Evolutionary conservation across 2,888 invertebrate genomes (phyloP), one percentile per base, ranked within the genome.

Genomic region (Caenorhabditis wallacei): DNA sequence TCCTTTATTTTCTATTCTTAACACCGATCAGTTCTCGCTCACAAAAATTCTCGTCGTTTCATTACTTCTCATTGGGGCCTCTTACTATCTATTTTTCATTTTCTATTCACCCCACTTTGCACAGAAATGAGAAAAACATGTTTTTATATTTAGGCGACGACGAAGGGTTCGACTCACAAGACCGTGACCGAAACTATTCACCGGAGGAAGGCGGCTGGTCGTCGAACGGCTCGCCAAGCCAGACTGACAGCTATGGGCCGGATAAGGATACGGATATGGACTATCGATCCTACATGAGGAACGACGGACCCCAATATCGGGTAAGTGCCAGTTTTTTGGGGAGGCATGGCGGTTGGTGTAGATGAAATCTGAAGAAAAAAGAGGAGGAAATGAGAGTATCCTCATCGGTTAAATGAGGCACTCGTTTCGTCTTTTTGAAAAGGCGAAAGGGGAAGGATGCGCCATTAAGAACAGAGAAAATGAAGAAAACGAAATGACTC

Each of bases 101-200:
- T 61, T 22, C 59, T 61, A 10, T 43, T 22, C 40, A 37, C 11
- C 18, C 26, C n/a, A 24, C 22, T 40, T 40, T 8, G 18, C 40
- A 35, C 2, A n/a, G n/a, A n/a, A n/a, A 18, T 48, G 18, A 18
- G 13, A 11, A 20, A 13, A 43, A 61, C 46, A 48, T 48, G n/a
- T n/a, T n/a, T 56, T 24, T 16, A 1, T 64, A 8, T 75, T 24
- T 24, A 81, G 81, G 81, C 22, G 81, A 81, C 56, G 81, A 81
- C 53, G 81, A 81, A 71, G 81, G 81, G 24, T 81, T 76, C 46
- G 81, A 76, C 5, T 81, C 81, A 22, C 80, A 74, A 20, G 80
- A 80, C 37, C 72, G 72, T 13, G 75, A 75, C 43, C 54, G 75
- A 10, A 71, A 70, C 40, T 75, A 75, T 48, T 75, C 81, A 22